These are phyloP conservation scores for Tetranychus cinnabarinus DNA, from an alignment of 1,140 invertebrate genomes.

Conservation along the genomic window DNA sequence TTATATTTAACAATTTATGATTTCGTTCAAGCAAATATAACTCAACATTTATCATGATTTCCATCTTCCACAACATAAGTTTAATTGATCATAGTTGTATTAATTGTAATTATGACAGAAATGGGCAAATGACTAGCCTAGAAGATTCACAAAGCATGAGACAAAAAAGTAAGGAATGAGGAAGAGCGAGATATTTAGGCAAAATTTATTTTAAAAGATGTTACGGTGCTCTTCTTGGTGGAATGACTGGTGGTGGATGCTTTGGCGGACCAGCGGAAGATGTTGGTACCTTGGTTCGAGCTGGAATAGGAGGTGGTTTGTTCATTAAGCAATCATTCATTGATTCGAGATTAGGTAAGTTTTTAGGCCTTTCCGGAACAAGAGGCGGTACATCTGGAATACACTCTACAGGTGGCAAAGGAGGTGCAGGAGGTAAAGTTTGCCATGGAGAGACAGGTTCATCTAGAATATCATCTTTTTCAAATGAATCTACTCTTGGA, in stretches of 20 bases:
- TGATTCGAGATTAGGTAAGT: background rate
- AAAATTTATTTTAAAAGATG: background rate
- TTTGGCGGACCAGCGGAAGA: background rate
- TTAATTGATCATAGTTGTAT: no score
- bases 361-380: conserved; percentile 3
- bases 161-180: no score
- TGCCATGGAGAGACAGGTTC: background rate
- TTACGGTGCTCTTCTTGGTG: background rate
- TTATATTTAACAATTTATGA: no score
- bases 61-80: no score
- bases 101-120: no score
- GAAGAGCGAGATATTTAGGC: no score
- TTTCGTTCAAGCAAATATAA: no score
- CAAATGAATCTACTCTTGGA: background rate
- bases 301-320: conserved; percentile 4
- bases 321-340: background rate
- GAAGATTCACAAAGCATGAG: no score
- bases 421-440: background rate
- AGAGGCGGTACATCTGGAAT: background rate
- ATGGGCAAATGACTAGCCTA: no score
- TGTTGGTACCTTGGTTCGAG: background rate
- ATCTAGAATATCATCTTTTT: background rate
- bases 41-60: no score
- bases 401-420: background rate
- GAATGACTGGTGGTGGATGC: background rate